Conservation (phyloP, 2,797 vertebrate genomes). For the Cottoperca gobio region DNA sequence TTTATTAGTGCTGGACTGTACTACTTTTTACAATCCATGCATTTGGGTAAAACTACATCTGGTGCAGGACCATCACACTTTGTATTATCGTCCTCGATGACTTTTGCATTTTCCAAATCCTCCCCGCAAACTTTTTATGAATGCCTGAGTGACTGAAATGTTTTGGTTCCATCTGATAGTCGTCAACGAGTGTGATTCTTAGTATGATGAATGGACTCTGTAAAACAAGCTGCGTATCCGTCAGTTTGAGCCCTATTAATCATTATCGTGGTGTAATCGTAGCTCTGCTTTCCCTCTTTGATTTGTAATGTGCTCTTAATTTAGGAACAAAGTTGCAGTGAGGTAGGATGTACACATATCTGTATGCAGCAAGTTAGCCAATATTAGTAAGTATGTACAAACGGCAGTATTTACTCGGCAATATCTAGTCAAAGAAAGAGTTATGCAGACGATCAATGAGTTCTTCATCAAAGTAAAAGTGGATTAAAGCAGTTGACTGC, state of each 20-base stretch:
- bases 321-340: conserved; percentile 1
- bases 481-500: conserved; percentile 41
- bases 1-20: neutral
- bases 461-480: conserved; percentile 42
- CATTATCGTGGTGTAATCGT: neutral
- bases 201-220: neutral
- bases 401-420: neutral
- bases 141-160: too few relatives aligned
- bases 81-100: too few relatives aligned
- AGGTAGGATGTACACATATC: neutral
- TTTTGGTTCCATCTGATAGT: neutral
- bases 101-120: neutral
- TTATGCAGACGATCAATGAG: conserved; percentile 18
- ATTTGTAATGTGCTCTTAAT: neutral
- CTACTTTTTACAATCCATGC: neutral
- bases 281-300: neutral
- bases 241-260: conserved; percentile 3
- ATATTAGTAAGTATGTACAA: neutral
- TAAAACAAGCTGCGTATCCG: conserved; percentile 13
- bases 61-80: neutral
- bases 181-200: conserved; percentile 13
- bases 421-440: neutral
- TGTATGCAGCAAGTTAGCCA: neutral
- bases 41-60: neutral
- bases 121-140: neutral